Conservation (phyloP, 2,888 invertebrate genomes). For the Entomobrya multifasciata region DNA sequence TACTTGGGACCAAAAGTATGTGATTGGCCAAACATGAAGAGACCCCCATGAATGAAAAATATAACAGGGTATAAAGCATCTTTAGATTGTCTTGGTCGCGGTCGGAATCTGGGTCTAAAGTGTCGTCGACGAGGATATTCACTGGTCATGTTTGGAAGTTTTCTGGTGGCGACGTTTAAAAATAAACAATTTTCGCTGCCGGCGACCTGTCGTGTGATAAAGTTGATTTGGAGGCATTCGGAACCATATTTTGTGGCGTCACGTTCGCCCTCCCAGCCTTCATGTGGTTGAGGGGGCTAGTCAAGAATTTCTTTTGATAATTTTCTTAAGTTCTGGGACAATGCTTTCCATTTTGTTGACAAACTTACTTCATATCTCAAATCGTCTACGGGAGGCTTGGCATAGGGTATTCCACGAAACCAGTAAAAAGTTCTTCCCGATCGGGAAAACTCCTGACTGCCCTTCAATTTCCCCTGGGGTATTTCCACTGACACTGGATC, state of each 20-base stretch:
- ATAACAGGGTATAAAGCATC: slow-evolving; percentile 20
- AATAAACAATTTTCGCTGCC: slow-evolving; percentile 52
- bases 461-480: neutral
- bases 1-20: slow-evolving; percentile 13
- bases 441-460: neutral
- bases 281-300: slow-evolving; percentile 42
- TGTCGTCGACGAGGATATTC: too few species aligned
- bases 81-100: neutral
- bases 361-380: neutral
- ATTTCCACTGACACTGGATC: neutral
- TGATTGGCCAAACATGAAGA: slow-evolving; percentile 35
- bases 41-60: slow-evolving; percentile 50
- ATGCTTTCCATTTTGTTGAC: too few species aligned
- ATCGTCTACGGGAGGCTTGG: neutral
- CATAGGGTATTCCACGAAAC: slow-evolving; percentile 45
- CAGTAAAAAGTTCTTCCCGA: neutral
- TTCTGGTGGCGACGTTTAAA: slow-evolving; percentile 45
- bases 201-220: neutral
- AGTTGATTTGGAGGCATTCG: slow-evolving; percentile 33
- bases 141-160: too few species aligned
- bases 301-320: too few species aligned
- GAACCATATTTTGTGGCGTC: slow-evolving; percentile 45
- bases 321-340: too few species aligned
- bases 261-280: slow-evolving; percentile 39
- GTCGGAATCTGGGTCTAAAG: too few species aligned